phyloP scores from a whole-genome alignment of 37 sponge, comb jelly and placozoan species.

The Chondrosia reniformis region DNA sequence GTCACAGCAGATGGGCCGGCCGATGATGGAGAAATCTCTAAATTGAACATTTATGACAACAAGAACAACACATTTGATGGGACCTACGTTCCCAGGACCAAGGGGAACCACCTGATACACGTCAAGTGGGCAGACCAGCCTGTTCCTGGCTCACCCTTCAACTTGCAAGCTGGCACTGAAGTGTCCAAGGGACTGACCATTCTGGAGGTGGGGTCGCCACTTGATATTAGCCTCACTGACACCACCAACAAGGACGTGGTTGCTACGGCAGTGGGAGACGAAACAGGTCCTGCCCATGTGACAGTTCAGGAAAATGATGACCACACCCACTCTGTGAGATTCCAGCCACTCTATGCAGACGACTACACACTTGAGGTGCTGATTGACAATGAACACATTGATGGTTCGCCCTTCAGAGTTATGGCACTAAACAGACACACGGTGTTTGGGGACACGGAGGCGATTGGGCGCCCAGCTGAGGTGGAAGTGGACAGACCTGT shows the following conservation, averaged over 20 bases:
- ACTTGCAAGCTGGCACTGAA: conserved; percentile 44
- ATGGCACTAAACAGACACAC: conserved; percentile 23
- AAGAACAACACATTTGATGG: conserved; percentile 10
- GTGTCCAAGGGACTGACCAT: conserved; percentile 30
- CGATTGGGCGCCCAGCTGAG: conserved; percentile 31
- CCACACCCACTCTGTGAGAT: conserved; percentile 37
- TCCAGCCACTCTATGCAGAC: conserved; percentile 44
- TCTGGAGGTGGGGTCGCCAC: conserved; percentile 31
- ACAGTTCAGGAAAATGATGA: conserved; percentile 36
- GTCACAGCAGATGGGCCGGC: conserved; percentile 55
- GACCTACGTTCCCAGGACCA: conserved; percentile 14
- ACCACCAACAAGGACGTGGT: conserved; percentile 50
- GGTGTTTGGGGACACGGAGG: conserved; percentile 5
- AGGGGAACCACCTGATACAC: conserved; percentile 27
- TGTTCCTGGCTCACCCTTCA: conserved; percentile 77
- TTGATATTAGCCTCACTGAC: conserved; percentile 44
- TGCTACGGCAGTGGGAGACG: conserved; percentile 38
- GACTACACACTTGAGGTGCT: conserved; percentile 54
- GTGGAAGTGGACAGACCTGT: conserved; percentile 30
- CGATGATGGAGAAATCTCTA: background rate
- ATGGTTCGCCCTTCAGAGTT: conserved; percentile 69
- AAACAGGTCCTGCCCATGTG: conserved; percentile 56
- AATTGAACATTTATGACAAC: background rate
- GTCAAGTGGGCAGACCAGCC: conserved; percentile 52
- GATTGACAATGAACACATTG: conserved; percentile 45